Evolutionary conservation across 2,888 invertebrate species (phyloP).

Genomic region (Brenthis ino): DNA sequence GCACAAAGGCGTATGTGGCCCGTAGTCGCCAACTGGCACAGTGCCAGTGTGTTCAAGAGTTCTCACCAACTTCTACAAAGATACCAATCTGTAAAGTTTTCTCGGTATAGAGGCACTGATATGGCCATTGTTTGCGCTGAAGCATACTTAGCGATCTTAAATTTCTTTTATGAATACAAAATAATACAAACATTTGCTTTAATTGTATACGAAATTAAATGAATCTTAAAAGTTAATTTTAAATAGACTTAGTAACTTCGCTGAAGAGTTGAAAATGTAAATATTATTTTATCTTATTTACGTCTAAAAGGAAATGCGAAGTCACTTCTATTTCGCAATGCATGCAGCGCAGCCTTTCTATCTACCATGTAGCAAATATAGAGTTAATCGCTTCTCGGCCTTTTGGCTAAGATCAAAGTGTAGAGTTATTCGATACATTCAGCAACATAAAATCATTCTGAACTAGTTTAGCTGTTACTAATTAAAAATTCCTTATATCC

Average conservation of each 20-base stretch:
- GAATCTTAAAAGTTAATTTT: neutral
- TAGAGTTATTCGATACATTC: no score
- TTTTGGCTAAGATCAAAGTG: no score
- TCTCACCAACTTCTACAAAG: slow-evolving; percentile 22
- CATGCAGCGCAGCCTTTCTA: neutral
- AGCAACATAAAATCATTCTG: no score
- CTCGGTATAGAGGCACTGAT: slow-evolving; percentile 13
- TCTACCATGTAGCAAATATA: no score
- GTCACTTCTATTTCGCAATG: no score
- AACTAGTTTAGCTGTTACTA: no score
- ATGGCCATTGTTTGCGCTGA: slow-evolving; percentile 10
- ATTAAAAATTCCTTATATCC: no score
- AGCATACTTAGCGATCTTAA: slow-evolving; percentile 4
- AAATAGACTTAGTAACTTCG: no score
- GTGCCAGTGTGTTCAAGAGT: slow-evolving; percentile 23
- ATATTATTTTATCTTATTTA: no score
- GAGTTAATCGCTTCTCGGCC: no score
- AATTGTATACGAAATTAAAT: neutral
- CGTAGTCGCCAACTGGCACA: slow-evolving; percentile 18
- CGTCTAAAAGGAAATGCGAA: no score
- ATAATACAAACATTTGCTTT: neutral
- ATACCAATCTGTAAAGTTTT: slow-evolving; percentile 26
- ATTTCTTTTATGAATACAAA: neutral
- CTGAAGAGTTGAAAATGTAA: no score
- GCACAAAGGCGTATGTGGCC: slow-evolving; percentile 18